Evolutionary conservation across 2,113 vertebrate species (phyloP).

Genomic region (Octodon degus): DNA sequence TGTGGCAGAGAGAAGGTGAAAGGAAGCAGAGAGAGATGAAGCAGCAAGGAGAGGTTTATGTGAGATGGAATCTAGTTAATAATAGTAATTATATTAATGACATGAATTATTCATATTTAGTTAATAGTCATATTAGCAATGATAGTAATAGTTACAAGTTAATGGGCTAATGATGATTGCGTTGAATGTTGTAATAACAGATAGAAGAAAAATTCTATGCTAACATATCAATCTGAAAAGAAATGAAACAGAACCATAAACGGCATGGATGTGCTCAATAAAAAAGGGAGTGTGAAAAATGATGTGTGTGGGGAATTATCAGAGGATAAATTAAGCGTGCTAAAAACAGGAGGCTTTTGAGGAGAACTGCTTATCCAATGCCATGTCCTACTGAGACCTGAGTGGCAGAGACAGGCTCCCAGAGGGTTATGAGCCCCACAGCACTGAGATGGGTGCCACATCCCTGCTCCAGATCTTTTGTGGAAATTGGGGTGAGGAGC

Average conservation of each 20-base stretch:
- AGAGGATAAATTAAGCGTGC: fast-evolving
- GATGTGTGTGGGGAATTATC: fast-evolving
- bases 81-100: slow-evolving; percentile 68
- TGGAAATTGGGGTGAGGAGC: not conserved
- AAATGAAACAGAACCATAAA: not conserved
- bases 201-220: slow-evolving; percentile 7
- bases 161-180: slow-evolving; percentile 66
- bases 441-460: no score
- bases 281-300: not conserved
- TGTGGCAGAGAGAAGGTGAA: not conserved
- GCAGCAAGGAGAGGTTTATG: slow-evolving; percentile 30
- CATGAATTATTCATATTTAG: slow-evolving; percentile 74
- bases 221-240: slow-evolving; percentile 37
- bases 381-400: no score
- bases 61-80: slow-evolving; percentile 49
- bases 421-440: fast-evolving
- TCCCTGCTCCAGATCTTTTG: fast-evolving
- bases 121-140: slow-evolving; percentile 62
- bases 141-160: slow-evolving; percentile 52
- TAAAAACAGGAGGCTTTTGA: fast-evolving
- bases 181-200: slow-evolving; percentile 54
- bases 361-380: fast-evolving
- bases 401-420: not conserved
- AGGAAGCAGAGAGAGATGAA: not conserved
- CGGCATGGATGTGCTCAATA: fast-evolving